phyloP scores from a whole-genome alignment of 2,888 invertebrate genomes.

The Ypsolopha scabrella region DNA sequence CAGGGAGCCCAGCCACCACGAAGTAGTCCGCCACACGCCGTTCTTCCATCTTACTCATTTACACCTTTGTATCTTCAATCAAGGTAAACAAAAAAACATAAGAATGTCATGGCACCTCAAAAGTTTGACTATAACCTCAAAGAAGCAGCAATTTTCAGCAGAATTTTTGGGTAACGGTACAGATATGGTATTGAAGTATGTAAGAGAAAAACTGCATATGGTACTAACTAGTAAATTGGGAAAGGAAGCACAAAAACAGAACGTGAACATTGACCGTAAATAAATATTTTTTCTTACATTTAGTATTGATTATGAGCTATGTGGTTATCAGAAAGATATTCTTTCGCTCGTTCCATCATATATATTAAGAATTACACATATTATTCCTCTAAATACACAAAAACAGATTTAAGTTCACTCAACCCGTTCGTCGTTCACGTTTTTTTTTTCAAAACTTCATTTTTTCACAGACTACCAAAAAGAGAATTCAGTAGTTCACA shows the following conservation, averaged over 20 bases:
- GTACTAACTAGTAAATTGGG: not conserved
- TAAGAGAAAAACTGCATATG: no score
- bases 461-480: not conserved
- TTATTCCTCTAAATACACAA: not conserved
- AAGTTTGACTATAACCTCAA: no score
- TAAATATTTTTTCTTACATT: not conserved
- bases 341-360: not conserved
- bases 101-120: no score
- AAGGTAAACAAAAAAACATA: no score
- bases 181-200: no score
- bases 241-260: not conserved
- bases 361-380: not conserved
- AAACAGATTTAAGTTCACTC: not conserved
- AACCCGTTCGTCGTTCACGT: not conserved
- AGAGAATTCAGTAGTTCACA: no score
- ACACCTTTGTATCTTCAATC: not conserved
- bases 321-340: not conserved
- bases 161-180: no score
- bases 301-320: not conserved
- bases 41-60: constrained; percentile 74
- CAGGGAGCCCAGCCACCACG: constrained; percentile 95
- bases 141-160: no score
- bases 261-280: not conserved
- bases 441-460: not conserved
- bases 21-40: constrained; percentile 96